Evolutionary conservation across 2,113 vertebrate genomes (phyloP), one percentile per base, ranked within the genome.

Genomic region (Catharus bicknelli): DNA sequence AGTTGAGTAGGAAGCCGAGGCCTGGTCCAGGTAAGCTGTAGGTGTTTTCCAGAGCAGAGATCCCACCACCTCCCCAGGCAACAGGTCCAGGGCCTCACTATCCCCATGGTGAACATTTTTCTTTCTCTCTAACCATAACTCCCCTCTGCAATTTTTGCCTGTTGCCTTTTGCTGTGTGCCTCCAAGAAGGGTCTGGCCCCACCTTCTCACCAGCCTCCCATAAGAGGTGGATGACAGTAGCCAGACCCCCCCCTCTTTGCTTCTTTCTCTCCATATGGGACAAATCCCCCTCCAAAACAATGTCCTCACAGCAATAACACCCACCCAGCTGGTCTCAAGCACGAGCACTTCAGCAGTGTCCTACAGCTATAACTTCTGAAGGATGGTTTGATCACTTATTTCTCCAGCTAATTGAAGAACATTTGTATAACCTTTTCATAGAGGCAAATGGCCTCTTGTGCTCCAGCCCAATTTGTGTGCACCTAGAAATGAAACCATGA

Each of bases 121-220:
- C 13, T 63, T 64, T 54, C 29, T 42, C 23, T 48, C 27, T 47
- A 51, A 70, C 7, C 17, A 86, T 42, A 77, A 40, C 9, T 53
- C 72, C 15, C 9, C n/a, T 64, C 53, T 68, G 66, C 18, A 63
- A 9, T 48, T 67, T 59, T 21, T 1, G 4, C 61, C 38, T 63
- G 13, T 63, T 79, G 5, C n/a, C 36, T 85, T 53, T 85, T 66
- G 38, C 32, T 48, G 0, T 11, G 27, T 45, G 11, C 9, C 45
- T 77, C 38, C 32, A 58, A 55, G 54, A 36, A 73, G 42, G 79
- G 15, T 18, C 40, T 59, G 34, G 13, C 5, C 40, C 13, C 62
- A 59, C 36, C 23, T 79, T 32, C 48, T 82, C 66, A 70, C 20
- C 23, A 68, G 0, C 4, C 1, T 11, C 23, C 3, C 1, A 0